Evolutionary conservation across 1,140 invertebrate genomes (phyloP).

Genomic region (Cyphomyrmex costatus): DNA sequence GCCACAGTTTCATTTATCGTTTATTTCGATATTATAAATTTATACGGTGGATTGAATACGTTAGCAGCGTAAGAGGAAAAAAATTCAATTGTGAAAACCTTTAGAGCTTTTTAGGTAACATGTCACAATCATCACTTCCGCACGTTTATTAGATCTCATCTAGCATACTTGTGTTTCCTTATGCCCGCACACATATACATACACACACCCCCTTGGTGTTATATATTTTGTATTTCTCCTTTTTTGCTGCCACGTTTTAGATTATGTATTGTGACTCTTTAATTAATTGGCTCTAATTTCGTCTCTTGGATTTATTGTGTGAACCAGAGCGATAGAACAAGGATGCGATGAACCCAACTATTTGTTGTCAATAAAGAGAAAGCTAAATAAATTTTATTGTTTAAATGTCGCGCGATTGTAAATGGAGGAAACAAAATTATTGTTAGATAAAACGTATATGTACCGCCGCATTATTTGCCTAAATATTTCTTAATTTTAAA

Average conservation of each 20-base stretch:
- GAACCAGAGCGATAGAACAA: conserved; percentile 22
- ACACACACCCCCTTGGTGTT: not conserved
- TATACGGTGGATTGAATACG: not conserved
- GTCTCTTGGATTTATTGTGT: conserved; percentile 7
- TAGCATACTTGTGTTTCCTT: conserved; percentile 30
- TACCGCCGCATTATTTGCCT: not conserved
- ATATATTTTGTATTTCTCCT: not conserved
- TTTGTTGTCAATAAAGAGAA: not conserved
- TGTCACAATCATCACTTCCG: conserved; percentile 30
- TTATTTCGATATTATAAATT: not conserved
- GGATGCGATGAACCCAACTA: not conserved
- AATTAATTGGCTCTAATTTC: conserved; percentile 15
- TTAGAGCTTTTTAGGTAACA: conserved; percentile 16
- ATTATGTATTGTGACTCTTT: not conserved
- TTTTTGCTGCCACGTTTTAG: conserved; percentile 18
- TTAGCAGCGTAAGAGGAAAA: not conserved
- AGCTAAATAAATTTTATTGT: conserved; percentile 2
- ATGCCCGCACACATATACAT: not conserved
- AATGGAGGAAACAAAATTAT: not conserved
- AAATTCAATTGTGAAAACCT: not conserved
- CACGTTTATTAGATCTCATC: conserved; percentile 41
- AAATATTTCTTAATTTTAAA: conserved; percentile 16
- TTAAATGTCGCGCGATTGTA: not conserved
- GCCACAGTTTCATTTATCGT: conserved; percentile 39
- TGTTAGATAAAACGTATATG: not conserved